Evolutionary conservation across 2,113 vertebrate species (phyloP).

Genomic region (Thryonomys swinderianus): DNA sequence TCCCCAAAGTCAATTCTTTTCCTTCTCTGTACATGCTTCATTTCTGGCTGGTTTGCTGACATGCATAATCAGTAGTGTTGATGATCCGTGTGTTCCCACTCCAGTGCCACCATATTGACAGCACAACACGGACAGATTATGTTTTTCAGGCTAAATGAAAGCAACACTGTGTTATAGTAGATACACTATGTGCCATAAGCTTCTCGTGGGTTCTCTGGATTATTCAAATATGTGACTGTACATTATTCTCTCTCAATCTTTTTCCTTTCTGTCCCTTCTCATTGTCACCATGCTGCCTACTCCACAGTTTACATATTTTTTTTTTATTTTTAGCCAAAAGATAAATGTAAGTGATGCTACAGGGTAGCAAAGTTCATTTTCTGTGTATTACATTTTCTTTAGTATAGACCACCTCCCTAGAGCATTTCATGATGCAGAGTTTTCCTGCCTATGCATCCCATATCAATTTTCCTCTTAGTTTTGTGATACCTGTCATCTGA

Average conservation of each 20-base stretch:
- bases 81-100: slow-evolving; percentile 44
- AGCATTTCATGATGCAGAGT: background rate
- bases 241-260: background rate
- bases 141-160: slow-evolving; percentile 51
- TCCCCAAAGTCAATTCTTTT: background rate
- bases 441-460: background rate
- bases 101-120: slow-evolving; percentile 26
- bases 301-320: background rate
- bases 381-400: background rate
- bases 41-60: slow-evolving; percentile 32
- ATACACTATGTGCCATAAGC: background rate
- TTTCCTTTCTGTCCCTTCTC: background rate
- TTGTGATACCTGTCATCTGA: background rate
- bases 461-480: background rate
- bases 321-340: background rate
- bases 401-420: background rate
- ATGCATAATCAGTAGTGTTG: slow-evolving; percentile 25
- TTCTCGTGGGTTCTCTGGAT: background rate
- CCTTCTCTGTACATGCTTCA: background rate
- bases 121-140: background rate
- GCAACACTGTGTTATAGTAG: background rate
- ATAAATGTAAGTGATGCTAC: background rate
- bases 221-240: background rate
- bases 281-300: background rate
- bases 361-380: background rate